These are phyloP conservation scores for Montipora foliosa DNA, from an alignment of 64 coral and sea anemone genomes.

Conservation along the genomic window DNA sequence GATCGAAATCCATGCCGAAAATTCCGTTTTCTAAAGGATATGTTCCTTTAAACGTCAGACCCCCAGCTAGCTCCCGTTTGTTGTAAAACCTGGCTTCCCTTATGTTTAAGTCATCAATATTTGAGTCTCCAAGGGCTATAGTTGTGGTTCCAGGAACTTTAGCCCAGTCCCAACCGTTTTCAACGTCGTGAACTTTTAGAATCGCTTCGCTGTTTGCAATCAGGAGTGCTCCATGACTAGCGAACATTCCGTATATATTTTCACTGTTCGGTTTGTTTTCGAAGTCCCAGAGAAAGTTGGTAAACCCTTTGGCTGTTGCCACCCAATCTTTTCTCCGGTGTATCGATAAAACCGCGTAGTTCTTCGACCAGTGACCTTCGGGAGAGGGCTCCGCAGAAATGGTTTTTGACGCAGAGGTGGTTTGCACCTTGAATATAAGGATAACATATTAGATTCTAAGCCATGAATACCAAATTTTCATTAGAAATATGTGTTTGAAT, in stretches of 20 bases:
- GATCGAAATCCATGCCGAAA: too few relatives aligned
- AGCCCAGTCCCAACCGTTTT: slow-evolving; percentile 89
- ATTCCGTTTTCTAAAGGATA: slow-evolving; percentile 36
- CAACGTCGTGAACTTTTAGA: slow-evolving; percentile 56
- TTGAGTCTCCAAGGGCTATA: slow-evolving; percentile 4
- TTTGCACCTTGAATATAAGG: neutral
- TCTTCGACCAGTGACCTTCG: too few relatives aligned
- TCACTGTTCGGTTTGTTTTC: slow-evolving; percentile 42
- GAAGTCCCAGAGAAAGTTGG: slow-evolving; percentile 63
- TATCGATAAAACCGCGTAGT: slow-evolving; percentile 56
- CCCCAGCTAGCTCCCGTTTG: slow-evolving; percentile 33
- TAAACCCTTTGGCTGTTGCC: slow-evolving; percentile 83
- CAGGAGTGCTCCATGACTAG: slow-evolving; percentile 72
- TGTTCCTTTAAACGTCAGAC: slow-evolving; percentile 42
- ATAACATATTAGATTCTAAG: too few relatives aligned
- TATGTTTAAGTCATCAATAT: slow-evolving; percentile 39
- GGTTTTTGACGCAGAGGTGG: too few relatives aligned
- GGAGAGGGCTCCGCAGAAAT: too few relatives aligned
- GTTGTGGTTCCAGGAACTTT: slow-evolving; percentile 86
- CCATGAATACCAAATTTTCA: too few relatives aligned
- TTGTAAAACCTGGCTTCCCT: slow-evolving; percentile 45
- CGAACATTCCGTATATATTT: slow-evolving; percentile 78
- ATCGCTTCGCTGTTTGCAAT: slow-evolving; percentile 76
- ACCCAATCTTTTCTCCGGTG: slow-evolving; percentile 83
- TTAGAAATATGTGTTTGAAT: too few relatives aligned